A percentile compares a stretch with the other conserved stretches of the same genome.
phyloP scores from a whole-genome alignment of 2,888 invertebrate genomes.

The Helicoverpa assulta region DNA sequence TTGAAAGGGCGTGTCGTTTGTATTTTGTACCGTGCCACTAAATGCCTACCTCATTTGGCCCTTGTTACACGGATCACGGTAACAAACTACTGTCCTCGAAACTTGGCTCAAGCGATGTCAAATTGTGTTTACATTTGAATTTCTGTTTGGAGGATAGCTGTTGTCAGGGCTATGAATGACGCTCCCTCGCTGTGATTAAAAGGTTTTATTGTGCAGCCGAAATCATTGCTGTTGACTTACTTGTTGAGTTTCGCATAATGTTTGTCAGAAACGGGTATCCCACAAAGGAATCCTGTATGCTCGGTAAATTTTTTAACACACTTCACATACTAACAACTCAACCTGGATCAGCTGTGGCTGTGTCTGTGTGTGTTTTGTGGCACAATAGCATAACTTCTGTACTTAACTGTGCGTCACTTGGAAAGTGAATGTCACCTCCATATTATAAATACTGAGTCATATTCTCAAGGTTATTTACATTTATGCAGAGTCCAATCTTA shows the following conservation, averaged over 20 bases:
- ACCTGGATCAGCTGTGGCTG: neutral
- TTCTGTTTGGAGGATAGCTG: slow-evolving; percentile 48
- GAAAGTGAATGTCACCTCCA: neutral
- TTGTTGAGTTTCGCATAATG: neutral
- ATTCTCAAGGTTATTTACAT: slow-evolving; percentile 1
- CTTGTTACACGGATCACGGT: slow-evolving; percentile 75
- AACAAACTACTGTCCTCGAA: slow-evolving; percentile 58
- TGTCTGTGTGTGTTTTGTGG: neutral
- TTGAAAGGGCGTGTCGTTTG: slow-evolving; percentile 76
- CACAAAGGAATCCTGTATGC: neutral
- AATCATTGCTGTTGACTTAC: neutral
- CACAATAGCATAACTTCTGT: neutral
- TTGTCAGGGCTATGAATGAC: slow-evolving; percentile 41
- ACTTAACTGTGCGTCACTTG: neutral
- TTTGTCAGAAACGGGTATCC: neutral
- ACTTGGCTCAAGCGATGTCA: slow-evolving; percentile 54
- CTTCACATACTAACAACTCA: too few relatives aligned
- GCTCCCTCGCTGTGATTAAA: slow-evolving; percentile 37
- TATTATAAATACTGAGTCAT: neutral
- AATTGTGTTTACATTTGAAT: slow-evolving; percentile 56
- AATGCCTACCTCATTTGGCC: slow-evolving; percentile 66
- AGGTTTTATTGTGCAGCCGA: slow-evolving; percentile 26
- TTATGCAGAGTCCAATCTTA: neutral
- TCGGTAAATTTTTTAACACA: too few relatives aligned
- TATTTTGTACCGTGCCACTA: slow-evolving; percentile 69